These are phyloP conservation scores for Apamea sordens DNA, from an alignment of 2,888 invertebrate species.

Conservation along the genomic window DNA sequence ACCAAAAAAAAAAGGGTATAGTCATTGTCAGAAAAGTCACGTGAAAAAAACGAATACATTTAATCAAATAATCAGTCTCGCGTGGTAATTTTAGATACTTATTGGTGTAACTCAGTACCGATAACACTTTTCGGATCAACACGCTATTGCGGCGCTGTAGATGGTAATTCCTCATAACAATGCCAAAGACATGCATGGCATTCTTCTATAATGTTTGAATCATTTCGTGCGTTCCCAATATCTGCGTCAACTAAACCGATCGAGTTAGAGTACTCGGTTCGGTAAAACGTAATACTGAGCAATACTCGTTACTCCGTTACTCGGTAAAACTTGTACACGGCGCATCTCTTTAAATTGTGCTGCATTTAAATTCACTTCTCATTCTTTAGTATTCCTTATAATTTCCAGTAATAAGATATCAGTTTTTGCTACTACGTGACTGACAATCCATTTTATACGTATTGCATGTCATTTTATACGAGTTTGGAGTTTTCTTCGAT, in stretches of 20 bases:
- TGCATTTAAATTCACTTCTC: constrained; percentile 7
- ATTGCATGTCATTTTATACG: constrained; percentile 10
- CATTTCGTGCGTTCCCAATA: not conserved
- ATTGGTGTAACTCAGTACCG: not conserved
- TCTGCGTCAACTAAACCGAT: not conserved
- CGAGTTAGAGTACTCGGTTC: not conserved
- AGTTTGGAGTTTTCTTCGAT: constrained; percentile 18
- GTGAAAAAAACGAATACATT: too few relatives aligned
- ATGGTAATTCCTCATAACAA: not conserved
- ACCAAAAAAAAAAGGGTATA: too few relatives aligned
- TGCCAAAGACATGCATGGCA: not conserved
- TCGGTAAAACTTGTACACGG: not conserved
- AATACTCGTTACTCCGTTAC: not conserved
- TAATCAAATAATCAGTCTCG: too few relatives aligned
- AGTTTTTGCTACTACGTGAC: constrained; percentile 13
- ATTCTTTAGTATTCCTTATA: constrained; percentile 24
- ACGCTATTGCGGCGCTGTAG: not conserved
- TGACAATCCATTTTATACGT: constrained; percentile 20
- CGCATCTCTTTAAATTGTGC: constrained; percentile 3
- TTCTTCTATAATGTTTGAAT: not conserved
- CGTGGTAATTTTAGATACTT: not conserved
- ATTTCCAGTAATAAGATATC: constrained; percentile 18
- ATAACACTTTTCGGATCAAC: not conserved
- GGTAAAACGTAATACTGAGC: not conserved
- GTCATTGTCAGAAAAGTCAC: too few relatives aligned